Evolutionary conservation across 2,797 vertebrate species (phyloP), one percentile per base, ranked within the genome.

Genomic region (Anolis apletophallus): DNA sequence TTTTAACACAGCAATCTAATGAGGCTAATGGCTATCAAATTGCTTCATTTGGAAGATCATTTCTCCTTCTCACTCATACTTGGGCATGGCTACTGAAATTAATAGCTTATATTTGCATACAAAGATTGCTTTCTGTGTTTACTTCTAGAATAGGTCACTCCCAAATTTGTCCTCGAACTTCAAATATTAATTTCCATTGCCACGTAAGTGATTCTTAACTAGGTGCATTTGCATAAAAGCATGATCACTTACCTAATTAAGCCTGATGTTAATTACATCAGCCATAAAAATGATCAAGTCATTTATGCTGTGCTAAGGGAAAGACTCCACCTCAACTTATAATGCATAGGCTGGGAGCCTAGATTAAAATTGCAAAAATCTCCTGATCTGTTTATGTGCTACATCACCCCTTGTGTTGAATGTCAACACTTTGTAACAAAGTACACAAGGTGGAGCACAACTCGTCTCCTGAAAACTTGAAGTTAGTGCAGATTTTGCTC

Each of bases 11-110:
- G 93, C 95, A 95, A 81, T 92, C 91, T 96, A 95, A 96, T 96
- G 94, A 96, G 94, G 94, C 91, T 95, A 96, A 96, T 95, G 91
- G 94, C 94, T 95, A 96, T 93, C 94, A 94, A 95, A 96, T 96
- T 94, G 95, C 94, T 92, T 92, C 90, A 94, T 96, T 95, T 94
- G 93, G 91, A 95, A 96, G 96, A 96, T 94, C 92, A 94, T 90
- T 93, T 94, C 94, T 95, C 59, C 95, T 95, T 94, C 93, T 95
- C 92, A 93, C 95, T 95, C 93, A 67, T 75, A 89, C 86, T 91
- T 88, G 87, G 77, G 91, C 86, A 90, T 86, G 92, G 81, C 92
- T 95, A 93, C 91, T 94, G 91, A 96, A 96, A 95, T 95, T 94
- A 96, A 96, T 95, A 92, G 50, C 93, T 94, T 91, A 92, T 80